Conservation (phyloP, 2,797 vertebrate species). For the Monodelphis domestica region DNA sequence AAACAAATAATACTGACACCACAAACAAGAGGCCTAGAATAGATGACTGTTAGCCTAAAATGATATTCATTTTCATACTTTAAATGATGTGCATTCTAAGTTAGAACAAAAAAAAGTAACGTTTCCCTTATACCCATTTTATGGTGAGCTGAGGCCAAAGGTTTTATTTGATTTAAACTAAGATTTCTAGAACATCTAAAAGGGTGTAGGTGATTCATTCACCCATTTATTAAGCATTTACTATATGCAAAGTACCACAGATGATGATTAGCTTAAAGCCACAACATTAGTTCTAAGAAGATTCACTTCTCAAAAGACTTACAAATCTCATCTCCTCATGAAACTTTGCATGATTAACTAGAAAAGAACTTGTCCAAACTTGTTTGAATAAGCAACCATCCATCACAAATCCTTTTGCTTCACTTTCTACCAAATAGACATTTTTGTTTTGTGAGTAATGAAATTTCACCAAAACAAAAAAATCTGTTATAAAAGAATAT, state of each 20-base stretch:
- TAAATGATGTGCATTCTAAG: not conserved
- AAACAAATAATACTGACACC: not conserved
- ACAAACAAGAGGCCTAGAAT: not conserved
- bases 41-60: not conserved
- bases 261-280: not conserved
- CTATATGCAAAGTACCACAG: not conserved
- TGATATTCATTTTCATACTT: not conserved
- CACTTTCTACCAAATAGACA: not conserved
- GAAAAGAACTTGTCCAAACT: fast-evolving
- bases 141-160: not conserved
- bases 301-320: not conserved
- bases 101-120: not conserved
- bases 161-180: not conserved
- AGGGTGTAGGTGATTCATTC: not conserved
- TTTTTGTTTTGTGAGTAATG: not conserved
- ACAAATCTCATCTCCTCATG: not conserved
- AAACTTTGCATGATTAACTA: not conserved
- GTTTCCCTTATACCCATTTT: not conserved
- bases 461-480: not conserved
- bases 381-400: not conserved
- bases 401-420: no score
- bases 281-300: not conserved
- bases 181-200: not conserved
- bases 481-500: not conserved
- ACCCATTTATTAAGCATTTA: not conserved